Conservation (phyloP, 2,113 vertebrate genomes). For the Microcebus lehilahytsara region DNA sequence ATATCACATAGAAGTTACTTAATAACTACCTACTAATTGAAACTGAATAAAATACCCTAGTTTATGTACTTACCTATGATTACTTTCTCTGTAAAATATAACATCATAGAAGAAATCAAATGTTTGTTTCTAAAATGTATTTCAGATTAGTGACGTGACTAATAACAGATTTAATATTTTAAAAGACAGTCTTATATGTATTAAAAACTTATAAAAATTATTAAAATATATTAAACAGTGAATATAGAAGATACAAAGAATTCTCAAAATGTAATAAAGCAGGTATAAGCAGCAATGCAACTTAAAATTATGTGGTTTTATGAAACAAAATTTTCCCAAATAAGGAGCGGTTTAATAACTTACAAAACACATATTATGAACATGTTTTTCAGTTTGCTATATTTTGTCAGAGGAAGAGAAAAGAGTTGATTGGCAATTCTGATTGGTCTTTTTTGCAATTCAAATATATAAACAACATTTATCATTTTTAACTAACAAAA, state of each 20-base stretch:
- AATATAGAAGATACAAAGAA: background rate
- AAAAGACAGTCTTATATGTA: background rate
- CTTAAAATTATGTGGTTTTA: slow-evolving; percentile 7
- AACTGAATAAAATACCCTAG: background rate
- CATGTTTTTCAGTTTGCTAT: background rate
- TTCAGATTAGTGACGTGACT: background rate
- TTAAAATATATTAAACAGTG: background rate
- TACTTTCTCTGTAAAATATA: background rate
- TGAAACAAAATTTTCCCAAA: background rate
- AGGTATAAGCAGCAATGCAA: background rate
- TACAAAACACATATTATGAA: background rate
- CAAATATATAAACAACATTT: slow-evolving; percentile 56
- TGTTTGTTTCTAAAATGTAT: background rate
- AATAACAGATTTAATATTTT: background rate
- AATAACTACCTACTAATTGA: background rate
- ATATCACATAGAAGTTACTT: background rate
- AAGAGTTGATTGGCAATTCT: slow-evolving; percentile 33
- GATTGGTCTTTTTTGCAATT: slow-evolving; percentile 44
- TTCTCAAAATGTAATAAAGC: background rate
- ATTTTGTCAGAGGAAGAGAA: background rate
- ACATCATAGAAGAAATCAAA: background rate
- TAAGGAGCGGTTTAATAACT: slow-evolving; percentile 11
- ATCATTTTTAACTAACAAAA: slow-evolving; percentile 59
- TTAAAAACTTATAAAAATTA: background rate
- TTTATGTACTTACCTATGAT: background rate